Evolutionary conservation across 2,888 invertebrate species (phyloP).

Genomic region (Xestia xanthographa): DNA sequence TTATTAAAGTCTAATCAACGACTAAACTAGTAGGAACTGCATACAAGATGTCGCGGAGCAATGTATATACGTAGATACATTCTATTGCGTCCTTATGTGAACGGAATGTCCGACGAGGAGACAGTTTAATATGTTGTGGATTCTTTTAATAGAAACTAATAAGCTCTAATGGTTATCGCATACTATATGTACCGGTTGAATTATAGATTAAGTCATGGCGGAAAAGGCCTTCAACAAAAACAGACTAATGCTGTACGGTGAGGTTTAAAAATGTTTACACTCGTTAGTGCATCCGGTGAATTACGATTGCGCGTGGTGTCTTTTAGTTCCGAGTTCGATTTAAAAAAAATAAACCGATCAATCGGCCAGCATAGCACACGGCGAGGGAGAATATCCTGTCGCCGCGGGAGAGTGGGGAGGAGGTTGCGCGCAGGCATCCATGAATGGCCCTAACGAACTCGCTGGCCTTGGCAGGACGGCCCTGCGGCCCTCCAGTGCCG

Average conservation of each 20-base stretch:
- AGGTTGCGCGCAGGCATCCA: slow-evolving; percentile 85
- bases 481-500: slow-evolving; percentile 73
- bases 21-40: slow-evolving; percentile 66
- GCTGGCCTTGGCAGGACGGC: slow-evolving; percentile 87
- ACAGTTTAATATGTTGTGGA: slow-evolving; percentile 64
- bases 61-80: slow-evolving; percentile 58
- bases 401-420: slow-evolving; percentile 77
- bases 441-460: slow-evolving; percentile 90
- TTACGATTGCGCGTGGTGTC: slow-evolving; percentile 84
- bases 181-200: slow-evolving; percentile 69
- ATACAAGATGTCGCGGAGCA: slow-evolving; percentile 66
- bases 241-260: slow-evolving; percentile 80
- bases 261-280: slow-evolving; percentile 86
- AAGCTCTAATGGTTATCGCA: slow-evolving; percentile 68
- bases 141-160: slow-evolving; percentile 69
- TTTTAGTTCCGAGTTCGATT: slow-evolving; percentile 83
- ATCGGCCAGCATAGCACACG: slow-evolving; percentile 84
- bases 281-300: slow-evolving; percentile 90
- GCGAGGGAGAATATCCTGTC: slow-evolving; percentile 86
- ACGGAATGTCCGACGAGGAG: slow-evolving; percentile 62
- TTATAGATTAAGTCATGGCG: slow-evolving; percentile 80
- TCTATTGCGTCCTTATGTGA: slow-evolving; percentile 59
- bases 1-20: slow-evolving; percentile 73
- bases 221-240: slow-evolving; percentile 84
- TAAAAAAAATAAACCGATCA: slow-evolving; percentile 85